A percentile compares a stretch with the other conserved stretches of the same genome.
These are phyloP conservation scores for Eclectus roratus DNA, from an alignment of 2,113 vertebrate species.

Conservation along the genomic window DNA sequence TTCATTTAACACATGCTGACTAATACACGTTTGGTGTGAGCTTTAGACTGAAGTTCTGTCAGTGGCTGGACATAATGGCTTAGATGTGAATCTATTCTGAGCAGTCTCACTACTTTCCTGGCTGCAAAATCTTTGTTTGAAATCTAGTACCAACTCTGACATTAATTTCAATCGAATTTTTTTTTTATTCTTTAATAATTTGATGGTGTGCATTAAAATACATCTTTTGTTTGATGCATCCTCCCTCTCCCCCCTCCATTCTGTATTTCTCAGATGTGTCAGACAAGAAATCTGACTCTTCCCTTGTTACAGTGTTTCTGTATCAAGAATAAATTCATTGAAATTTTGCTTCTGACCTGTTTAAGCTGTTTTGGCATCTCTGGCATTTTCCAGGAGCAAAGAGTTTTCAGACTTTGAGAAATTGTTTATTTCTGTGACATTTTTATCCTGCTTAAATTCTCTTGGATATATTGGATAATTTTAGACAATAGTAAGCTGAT, in stretches of 20 bases:
- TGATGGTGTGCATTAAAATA: neutral
- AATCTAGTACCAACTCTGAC: neutral
- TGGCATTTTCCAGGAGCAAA: conserved; percentile 14
- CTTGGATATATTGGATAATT: neutral
- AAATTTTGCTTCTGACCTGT: neutral
- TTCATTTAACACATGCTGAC: neutral
- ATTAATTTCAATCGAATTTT: neutral
- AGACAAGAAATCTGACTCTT: neutral
- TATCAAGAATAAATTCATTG: neutral
- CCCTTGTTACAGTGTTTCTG: neutral
- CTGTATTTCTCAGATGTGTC: neutral
- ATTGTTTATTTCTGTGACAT: neutral
- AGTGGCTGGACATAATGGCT: neutral
- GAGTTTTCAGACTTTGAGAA: neutral
- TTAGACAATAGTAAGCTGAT: neutral
- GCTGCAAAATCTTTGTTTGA: neutral
- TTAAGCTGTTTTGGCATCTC: conserved; percentile 24
- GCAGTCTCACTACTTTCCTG: neutral
- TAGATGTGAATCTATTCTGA: fast-evolving
- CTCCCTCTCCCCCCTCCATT: neutral
- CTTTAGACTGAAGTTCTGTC: neutral
- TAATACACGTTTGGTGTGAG: neutral
- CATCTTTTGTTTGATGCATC: neutral
- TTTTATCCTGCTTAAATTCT: neutral
- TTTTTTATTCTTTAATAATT: neutral